Base-by-base conservation (phyloP, 1,140 invertebrate species). In the Papilio polytes region DNA sequence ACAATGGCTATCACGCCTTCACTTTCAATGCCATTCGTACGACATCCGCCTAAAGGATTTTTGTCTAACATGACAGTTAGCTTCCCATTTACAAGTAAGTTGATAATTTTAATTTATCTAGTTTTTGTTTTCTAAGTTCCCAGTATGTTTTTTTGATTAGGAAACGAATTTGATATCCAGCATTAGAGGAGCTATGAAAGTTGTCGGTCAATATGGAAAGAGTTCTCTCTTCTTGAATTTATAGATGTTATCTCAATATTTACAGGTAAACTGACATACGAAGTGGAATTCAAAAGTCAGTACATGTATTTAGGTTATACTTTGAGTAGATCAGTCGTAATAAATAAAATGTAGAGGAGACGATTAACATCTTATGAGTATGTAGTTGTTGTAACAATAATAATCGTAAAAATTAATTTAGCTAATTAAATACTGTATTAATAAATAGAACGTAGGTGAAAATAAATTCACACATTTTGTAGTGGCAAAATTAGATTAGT, bases 31-130 rank as follows among this genome's bases (percentile, higher is more conserved):
- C 98, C 98, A 13, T 97, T 98, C 87, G 97, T 98, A 0, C 95
- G 98, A 79, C 97, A 98, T 95, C 97, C 97, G 26, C 97, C 97
- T 1, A 96, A 97, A 87, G 98, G 98, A 72, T 98, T 98, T 91
- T 96, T 98, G 81, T 98, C 97, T 78, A 98, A 98, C 88, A 96
- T 98, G 95, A 97, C 97, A 36, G 96, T 98, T 87, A 98, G 97
- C 94, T 96, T 98, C 83, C 98, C 98, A n/a, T 97, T 98, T 90
- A 97, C 97, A 87, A 98, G 98, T 98, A 94, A 97, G 97, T 96
- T 46, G 26, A 22, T 12, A 56, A 56, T 74, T 78, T 66, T 18
- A 56, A 22, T 22, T 9, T 18, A 51, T 15, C 48, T 56, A n/a
- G 53, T 56, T 18, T 36, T n/a, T 7, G 18, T 56, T 56, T n/a